A percentile compares a stretch with the other conserved stretches of the same genome.
phyloP scores from a whole-genome alignment of 2,888 invertebrate species.

The Scaptodrosophila latifasciaeformis region DNA sequence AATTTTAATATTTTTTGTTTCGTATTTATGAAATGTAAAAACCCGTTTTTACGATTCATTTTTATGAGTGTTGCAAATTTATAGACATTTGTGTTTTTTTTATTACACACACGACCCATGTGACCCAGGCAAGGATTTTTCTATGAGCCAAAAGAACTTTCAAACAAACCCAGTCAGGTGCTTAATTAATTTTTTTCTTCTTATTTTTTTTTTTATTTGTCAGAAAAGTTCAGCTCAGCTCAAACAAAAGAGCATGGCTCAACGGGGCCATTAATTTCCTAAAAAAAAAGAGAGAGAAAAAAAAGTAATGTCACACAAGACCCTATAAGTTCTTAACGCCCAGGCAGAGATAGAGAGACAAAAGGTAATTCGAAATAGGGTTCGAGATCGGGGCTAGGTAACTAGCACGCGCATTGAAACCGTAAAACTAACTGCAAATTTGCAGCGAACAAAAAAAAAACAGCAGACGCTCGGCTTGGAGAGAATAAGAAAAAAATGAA shows the following conservation, averaged over 20 bases:
- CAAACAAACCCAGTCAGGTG: no score
- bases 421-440: slow-evolving; percentile 65
- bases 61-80: slow-evolving; percentile 47
- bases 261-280: background rate
- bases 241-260: slow-evolving; percentile 5
- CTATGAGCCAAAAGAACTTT: no score
- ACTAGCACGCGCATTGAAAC: slow-evolving; percentile 28
- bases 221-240: slow-evolving; percentile 5
- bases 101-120: slow-evolving; percentile 16
- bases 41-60: slow-evolving; percentile 47
- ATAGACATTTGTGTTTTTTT: slow-evolving; percentile 37
- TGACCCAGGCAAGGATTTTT: background rate
- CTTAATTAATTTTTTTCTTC: no score
- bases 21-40: no score
- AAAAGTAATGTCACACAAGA: slow-evolving; percentile 57
- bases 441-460: slow-evolving; percentile 36
- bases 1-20: slow-evolving; percentile 19
- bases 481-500: slow-evolving; percentile 8
- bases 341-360: no score
- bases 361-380: no score
- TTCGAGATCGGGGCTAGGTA: no score
- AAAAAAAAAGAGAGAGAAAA: slow-evolving; percentile 8
- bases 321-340: slow-evolving; percentile 24
- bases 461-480: slow-evolving; percentile 4
- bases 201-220: background rate